Base-by-base conservation (phyloP, 2,888 invertebrate species). In the Hemithea aestivaria region DNA sequence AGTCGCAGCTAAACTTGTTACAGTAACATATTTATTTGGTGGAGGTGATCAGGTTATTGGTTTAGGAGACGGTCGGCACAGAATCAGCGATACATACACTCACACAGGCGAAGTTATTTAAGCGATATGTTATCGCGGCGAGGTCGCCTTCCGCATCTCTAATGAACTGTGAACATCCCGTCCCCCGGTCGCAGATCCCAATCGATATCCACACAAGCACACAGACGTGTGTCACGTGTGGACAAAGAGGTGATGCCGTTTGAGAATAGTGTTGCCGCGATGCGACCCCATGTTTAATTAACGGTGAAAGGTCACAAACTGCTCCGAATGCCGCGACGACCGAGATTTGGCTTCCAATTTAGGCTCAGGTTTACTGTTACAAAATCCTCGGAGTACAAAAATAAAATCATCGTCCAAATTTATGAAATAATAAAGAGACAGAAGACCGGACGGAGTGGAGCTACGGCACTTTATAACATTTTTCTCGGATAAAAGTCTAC, bases 111-210 rank as follows among this genome's bases (percentile, higher is more conserved):
- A 45, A 54, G 60, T 60, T 63, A 56, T 60, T 62, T 66, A 56
- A 59, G 56, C 55, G 56, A 61, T 63, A 64, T 59, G 58, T 65
- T 62, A 65, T 66, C 60, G 54, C 44, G 51, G 39, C 52, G 40
- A 46, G 56, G 48, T 53, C 58, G 58, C 58, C 58, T 55, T 55
- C 57, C 53, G 62, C 66, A 71, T 69, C 57, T 60, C 62, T 68
- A 73, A 71, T 72, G 68, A 74, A 58, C 63, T 63, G 71, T 65
- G 60, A 67, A 58, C 58, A 61, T 45, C 56, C 50, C 51, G 45
- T 50, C 55, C 58, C 51, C 56, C 58, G 56, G 56, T 57, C 58
- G 42, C 50, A 57, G 49, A 52, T 56, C 53, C 56, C 52, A 48
- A 52, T 59, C 62, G 62, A 66, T 62, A 62, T 45, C 53, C 41